A percentile compares a stretch with the other conserved stretches of the same genome.
Evolutionary conservation across 2,888 invertebrate species (phyloP).

Genomic region (Drosophila monieri): DNA sequence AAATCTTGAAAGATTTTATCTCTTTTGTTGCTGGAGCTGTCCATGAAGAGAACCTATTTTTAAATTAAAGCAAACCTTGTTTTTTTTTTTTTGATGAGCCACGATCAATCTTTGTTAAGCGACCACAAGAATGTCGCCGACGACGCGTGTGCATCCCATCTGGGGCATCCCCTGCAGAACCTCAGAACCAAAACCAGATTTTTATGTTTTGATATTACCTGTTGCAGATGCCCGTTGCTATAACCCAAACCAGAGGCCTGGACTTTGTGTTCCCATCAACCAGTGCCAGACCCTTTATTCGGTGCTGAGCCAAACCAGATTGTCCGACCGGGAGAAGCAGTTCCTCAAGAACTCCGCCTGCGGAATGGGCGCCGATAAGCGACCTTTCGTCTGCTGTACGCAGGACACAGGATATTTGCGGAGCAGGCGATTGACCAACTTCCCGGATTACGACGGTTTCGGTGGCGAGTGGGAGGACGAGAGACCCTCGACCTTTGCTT

Average conservation of each 20-base stretch:
- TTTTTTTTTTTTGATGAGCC: conserved; percentile 3
- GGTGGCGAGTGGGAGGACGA: conserved; percentile 45
- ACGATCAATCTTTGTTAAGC: conserved; percentile 11
- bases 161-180: conserved; percentile 47
- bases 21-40: no score
- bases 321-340: conserved; percentile 62
- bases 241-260: conserved; percentile 80
- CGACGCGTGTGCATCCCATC: conserved; percentile 26
- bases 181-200: conserved; percentile 28
- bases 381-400: conserved; percentile 81
- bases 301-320: conserved; percentile 60
- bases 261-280: conserved; percentile 78
- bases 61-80: neutral
- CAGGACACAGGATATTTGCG: conserved; percentile 76
- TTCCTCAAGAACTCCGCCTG: conserved; percentile 80
- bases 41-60: no score
- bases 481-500: conserved; percentile 20
- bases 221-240: conserved; percentile 85
- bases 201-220: conserved; percentile 7
- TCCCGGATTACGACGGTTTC: conserved; percentile 49
- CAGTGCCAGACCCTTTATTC: conserved; percentile 78
- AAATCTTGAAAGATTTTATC: no score
- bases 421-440: conserved; percentile 35
- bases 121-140: conserved; percentile 55
- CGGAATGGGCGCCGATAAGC: conserved; percentile 62